These are phyloP conservation scores for Gnathonemus echidnorhynchus DNA, from an alignment of 2,113 vertebrate genomes.

Conservation along the genomic window DNA sequence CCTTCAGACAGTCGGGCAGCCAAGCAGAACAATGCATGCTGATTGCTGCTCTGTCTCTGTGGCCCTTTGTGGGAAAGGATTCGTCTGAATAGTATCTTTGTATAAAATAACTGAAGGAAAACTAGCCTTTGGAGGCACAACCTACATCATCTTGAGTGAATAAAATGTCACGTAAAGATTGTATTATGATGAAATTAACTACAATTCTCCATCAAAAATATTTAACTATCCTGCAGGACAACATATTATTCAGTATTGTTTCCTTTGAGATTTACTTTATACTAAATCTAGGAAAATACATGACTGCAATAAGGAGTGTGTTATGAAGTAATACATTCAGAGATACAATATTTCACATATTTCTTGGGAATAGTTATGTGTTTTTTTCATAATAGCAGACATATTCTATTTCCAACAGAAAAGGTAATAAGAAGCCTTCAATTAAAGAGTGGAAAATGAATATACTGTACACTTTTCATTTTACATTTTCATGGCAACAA, in stretches of 20 bases:
- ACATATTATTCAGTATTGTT: neutral
- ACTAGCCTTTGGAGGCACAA: neutral
- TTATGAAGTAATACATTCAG: neutral
- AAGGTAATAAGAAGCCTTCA: constrained; percentile 37
- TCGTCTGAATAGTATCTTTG: neutral
- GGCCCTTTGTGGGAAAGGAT: neutral
- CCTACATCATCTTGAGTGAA: neutral
- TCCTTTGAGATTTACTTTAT: neutral
- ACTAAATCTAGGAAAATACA: neutral
- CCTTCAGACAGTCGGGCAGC: constrained; percentile 4
- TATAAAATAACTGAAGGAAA: neutral
- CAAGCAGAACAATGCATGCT: neutral
- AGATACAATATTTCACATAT: neutral
- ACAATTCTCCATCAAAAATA: constrained; percentile 35
- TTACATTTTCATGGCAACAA: constrained; percentile 28
- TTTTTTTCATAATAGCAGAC: neutral
- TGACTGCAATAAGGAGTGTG: neutral
- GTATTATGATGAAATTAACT: constrained; percentile 38
- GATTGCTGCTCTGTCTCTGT: neutral
- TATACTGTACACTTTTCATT: constrained; percentile 26
- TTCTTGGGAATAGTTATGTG: neutral
- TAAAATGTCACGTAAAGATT: neutral
- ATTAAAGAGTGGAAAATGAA: constrained; percentile 42
- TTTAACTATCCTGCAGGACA: neutral
- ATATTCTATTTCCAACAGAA: neutral